Base-by-base conservation (phyloP, 2,113 vertebrate species). In the Phyllopteryx taeniolatus region DNA sequence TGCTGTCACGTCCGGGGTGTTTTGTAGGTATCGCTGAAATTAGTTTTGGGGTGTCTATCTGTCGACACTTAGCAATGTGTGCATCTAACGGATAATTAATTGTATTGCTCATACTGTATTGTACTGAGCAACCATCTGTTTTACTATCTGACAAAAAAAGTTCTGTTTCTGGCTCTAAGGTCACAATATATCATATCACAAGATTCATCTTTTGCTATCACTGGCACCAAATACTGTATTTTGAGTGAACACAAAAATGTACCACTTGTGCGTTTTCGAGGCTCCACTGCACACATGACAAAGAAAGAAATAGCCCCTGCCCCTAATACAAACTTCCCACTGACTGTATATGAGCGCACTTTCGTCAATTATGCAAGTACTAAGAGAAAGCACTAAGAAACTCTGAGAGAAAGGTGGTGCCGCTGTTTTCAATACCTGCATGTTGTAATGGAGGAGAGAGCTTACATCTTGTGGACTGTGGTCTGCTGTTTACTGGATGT, bases 401-500 rank as follows among this genome's bases (percentile, higher is more conserved):
- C 70, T 74, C 79, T 76, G 72, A 71, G 72, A 80, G 74, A 74
- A 79, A 86, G 86, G 76, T 65, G 79, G 80, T 81, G 75, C 61
- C 42, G 14, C 20, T 65, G 42, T 66, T 57, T 63, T 75, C 44
- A 80, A 79, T 90, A 90, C 90, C 90, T 91, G 91, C 80, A 61
- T 33, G 75, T 81, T 80, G 74, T 88, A 85, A 86, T 82, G 77
- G 78, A 87, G 71, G 80, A 85, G 74, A 79, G 77, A 88, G 91
- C 79, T 74, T 81, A 81, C 82, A 77, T 91, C 87, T 87, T 64
- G 73, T 76, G 83, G 79, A 89, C 87, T 92, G 91, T 88, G 91
- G 91, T 91, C 73, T 82, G 80, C 86, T 86, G 87, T 89, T 92
- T 92, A 92, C 91, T 91, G 88, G 89, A 91, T 89, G 83, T 89